phyloP scores from a whole-genome alignment of 2,888 invertebrate species.

The Noctua comes region DNA sequence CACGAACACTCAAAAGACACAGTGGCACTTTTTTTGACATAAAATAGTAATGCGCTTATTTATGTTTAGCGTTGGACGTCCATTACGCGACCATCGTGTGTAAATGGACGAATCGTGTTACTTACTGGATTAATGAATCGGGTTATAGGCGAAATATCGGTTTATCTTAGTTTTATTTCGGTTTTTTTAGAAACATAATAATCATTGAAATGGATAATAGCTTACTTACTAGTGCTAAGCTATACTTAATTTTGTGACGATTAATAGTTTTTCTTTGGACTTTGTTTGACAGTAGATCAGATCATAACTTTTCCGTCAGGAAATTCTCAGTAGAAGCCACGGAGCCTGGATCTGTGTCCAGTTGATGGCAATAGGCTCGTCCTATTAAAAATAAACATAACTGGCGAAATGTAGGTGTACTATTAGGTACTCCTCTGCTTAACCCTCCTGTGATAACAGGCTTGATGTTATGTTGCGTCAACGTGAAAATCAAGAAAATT shows the following conservation, averaged over 20 bases:
- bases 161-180: constrained; percentile 37
- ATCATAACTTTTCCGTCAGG: no score
- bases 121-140: constrained; percentile 63
- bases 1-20: background rate
- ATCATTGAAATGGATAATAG: background rate
- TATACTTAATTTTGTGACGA: background rate
- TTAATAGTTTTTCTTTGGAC: no score
- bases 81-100: constrained; percentile 74
- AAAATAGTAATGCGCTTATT: constrained; percentile 58
- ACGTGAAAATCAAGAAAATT: background rate
- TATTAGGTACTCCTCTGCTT: no score
- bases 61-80: constrained; percentile 63
- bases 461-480: no score
- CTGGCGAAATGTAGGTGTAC: no score
- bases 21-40: constrained; percentile 45
- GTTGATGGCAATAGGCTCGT: no score
- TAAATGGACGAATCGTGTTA: constrained; percentile 76
- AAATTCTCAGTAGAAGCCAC: no score
- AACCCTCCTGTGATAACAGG: no score
- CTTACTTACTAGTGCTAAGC: background rate
- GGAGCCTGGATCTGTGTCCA: no score
- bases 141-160: constrained; percentile 60
- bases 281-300: background rate
- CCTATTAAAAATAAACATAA: no score
- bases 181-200: background rate